phyloP scores from a whole-genome alignment of 2,888 invertebrate genomes.

The Clostera curtula region DNA sequence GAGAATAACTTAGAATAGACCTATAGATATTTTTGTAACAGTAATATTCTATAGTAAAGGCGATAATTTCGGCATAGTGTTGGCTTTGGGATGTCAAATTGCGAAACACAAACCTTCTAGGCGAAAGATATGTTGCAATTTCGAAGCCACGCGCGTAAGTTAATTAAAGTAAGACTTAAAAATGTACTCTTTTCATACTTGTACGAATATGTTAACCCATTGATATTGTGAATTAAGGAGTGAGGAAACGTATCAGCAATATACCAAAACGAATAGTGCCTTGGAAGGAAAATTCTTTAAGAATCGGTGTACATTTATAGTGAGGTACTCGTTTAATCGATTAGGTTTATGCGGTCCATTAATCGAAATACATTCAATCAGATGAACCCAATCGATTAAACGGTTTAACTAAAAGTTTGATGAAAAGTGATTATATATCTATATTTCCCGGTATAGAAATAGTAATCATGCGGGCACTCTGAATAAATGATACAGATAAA shows the following conservation, averaged over 20 bases:
- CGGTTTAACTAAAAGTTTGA: too few relatives aligned
- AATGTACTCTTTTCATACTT: slow-evolving; percentile 58
- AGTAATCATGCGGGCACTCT: slow-evolving; percentile 71
- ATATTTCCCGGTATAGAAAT: slow-evolving; percentile 74
- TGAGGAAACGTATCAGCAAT: slow-evolving; percentile 73
- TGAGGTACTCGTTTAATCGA: too few relatives aligned
- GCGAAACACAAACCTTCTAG: slow-evolving; percentile 10
- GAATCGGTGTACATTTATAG: slow-evolving; percentile 47
- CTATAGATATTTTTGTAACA: slow-evolving; percentile 73
- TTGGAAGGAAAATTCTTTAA: slow-evolving; percentile 57
- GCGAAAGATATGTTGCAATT: slow-evolving; percentile 18
- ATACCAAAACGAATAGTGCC: slow-evolving; percentile 73
- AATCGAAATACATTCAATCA: too few relatives aligned
- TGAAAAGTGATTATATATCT: slow-evolving; percentile 69
- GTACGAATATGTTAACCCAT: slow-evolving; percentile 54
- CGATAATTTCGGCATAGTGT: slow-evolving; percentile 34
- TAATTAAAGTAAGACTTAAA: slow-evolving; percentile 47
- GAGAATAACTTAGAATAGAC: slow-evolving; percentile 67
- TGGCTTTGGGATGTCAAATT: slow-evolving; percentile 31
- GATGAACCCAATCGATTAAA: too few relatives aligned
- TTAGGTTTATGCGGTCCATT: too few relatives aligned
- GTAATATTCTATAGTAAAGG: slow-evolving; percentile 60
- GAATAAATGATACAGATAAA: slow-evolving; percentile 55
- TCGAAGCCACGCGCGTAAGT: slow-evolving; percentile 28
- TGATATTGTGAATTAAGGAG: slow-evolving; percentile 67